Base-by-base conservation (phyloP, 2,888 invertebrate species). In the Dichetophora obliterata region DNA sequence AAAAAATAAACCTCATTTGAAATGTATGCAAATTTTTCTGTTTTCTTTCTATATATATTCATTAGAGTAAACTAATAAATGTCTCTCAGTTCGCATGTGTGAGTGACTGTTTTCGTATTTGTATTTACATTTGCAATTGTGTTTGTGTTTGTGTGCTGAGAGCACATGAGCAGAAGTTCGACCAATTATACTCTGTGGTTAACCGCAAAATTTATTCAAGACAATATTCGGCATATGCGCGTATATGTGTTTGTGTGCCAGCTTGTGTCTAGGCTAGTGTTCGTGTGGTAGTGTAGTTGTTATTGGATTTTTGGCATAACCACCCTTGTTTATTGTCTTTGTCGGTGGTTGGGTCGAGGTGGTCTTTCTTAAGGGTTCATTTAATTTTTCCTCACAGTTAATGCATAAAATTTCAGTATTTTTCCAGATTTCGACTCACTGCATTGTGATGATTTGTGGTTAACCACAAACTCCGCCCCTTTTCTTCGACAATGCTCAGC, bases 101-200 rank as follows among this genome's bases (percentile, higher is more conserved):
- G 0, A 5, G 31, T 14, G 34, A 63, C 31, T 24, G 22, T 31
- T 61, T 31, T 63, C 14, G 61, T 54, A n/a, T 70, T 5, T 37
- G 2, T 71, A 66, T 70, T 68, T 9, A 0, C n/a, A 3, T 11
- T 37, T 16, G 31, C 19, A 5, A n/a, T 22, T 37, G 9, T 16
- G 16, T 52, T 54, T 22, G 61, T n/a, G 71, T 31, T 22, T 74
- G 72, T 75, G 77, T 73, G 50, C 69, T 65, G 52, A 22, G n/a
- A 54, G 74, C 74, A 65, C 84, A 84, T 84, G 83, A 74, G 74
- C 74, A 74, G 74, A 54, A 74, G 74, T 50, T 86, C 87, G 85
- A 88, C 89, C 89, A 89, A 89, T 89, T 88, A 89, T 86, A 89
- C 87, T 87, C 88, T 89, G 89, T 82, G 89, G 89, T 89, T 89